Base-by-base conservation (phyloP, 2,888 invertebrate genomes). In the Apodemia mormo region DNA sequence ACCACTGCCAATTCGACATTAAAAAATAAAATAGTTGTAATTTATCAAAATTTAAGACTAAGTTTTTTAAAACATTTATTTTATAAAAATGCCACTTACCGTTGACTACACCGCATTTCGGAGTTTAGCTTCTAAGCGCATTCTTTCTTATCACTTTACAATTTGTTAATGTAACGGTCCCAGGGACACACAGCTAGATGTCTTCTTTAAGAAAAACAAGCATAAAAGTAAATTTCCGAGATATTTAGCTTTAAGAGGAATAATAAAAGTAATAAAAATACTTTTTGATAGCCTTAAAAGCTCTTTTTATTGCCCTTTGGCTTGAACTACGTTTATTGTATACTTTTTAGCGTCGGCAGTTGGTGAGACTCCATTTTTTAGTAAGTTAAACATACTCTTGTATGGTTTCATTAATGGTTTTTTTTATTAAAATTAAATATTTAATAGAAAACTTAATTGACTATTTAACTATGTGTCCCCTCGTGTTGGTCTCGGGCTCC, bases 81-180 rank as follows among this genome's bases (percentile, higher is more conserved):
- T 7, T 3, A 5, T 33, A 58, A 58, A 58, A 12, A 5, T 30
- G 2, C 58, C 33, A 6, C 0, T 3, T 58, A 2, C 12, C 12
- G 29, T 33, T 10, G 29, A 58, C 58, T 58, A 58, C 12, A 2
- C 12, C 33, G 58, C 58, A 58, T 58, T 12, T 58, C 58, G 30
- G 58, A 58, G 58, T 58, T 61, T 61, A 30, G 61, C 61, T 61
- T 61, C 61, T 61, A 61, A 61, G 33, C 61, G 61, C 33, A 61
- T 61, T 61, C 61, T 61, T 61, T 61, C 61, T 61, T 61, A 61
- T 61, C 61, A 30, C 33, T 61, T 61, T 61, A 61, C 61, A 61
- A 61, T 61, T 61, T 61, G 61, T 61, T 61, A 61, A 61, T 61
- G 61, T 61, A 61, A 61, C 61, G 33, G 33, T 61, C 61, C 33